Percentiles rank a stretch among this genome's conserved stretches.
Evolutionary conservation across 2,888 invertebrate species (phyloP).

Genomic region (Cactoblastis cactorum): DNA sequence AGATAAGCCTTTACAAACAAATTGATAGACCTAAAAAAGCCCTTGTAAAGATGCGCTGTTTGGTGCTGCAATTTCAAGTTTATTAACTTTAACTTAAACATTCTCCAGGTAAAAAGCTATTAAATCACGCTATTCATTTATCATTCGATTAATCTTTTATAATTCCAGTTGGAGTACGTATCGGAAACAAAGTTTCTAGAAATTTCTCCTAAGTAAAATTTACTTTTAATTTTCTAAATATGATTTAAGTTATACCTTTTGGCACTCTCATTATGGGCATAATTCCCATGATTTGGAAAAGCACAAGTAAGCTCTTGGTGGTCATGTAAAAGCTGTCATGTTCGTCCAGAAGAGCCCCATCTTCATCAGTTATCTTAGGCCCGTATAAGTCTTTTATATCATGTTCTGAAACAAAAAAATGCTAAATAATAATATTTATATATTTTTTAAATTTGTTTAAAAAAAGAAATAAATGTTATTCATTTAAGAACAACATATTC

Average conservation of each 20-base stretch:
- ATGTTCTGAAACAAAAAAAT: conserved; percentile 39
- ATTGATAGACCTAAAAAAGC: no score
- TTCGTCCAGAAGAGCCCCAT: conserved; percentile 80
- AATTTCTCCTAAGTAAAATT: background rate
- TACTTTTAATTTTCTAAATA: background rate
- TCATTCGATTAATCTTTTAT: conserved; percentile 15
- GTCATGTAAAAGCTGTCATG: conserved; percentile 85
- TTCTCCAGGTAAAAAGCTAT: no score
- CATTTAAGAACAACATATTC: no score
- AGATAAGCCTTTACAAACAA: no score
- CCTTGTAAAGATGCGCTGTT: no score
- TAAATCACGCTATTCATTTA: no score
- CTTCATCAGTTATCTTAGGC: conserved; percentile 72
- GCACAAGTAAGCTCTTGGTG: conserved; percentile 83
- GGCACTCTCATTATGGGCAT: conserved; percentile 86
- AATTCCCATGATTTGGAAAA: conserved; percentile 87
- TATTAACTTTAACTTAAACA: no score
- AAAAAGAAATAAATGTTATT: no score
- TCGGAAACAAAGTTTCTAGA: background rate
- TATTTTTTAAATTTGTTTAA: no score
- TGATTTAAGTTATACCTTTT: conserved; percentile 45
- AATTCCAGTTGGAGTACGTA: background rate
- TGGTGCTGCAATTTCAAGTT: no score
- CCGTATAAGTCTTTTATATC: conserved; percentile 58
- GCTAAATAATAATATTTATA: no score